Percentiles rank a stretch among this genome's conserved stretches.
phyloP scores from a whole-genome alignment of 2,797 vertebrate genomes.

The Lutra lutra region DNA sequence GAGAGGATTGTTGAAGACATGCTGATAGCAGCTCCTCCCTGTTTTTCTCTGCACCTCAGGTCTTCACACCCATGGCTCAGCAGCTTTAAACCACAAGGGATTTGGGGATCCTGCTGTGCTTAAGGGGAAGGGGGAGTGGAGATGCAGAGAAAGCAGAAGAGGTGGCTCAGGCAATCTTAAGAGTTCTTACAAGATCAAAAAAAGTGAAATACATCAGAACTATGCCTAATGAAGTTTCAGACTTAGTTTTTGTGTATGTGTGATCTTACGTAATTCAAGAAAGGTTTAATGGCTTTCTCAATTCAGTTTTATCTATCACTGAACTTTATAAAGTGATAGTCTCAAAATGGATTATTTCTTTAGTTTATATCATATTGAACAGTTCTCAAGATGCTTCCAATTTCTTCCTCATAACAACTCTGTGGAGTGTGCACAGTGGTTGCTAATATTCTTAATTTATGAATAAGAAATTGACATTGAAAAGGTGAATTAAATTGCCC shows the following conservation, averaged over 20 bases:
- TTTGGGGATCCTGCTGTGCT: background rate
- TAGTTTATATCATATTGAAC: background rate
- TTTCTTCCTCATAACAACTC: background rate
- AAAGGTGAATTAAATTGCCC: background rate
- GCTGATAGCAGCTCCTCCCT: background rate
- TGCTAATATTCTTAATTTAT: conserved; percentile 12
- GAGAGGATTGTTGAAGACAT: background rate
- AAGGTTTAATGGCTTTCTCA: conserved; percentile 12
- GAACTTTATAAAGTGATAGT: conserved; percentile 15
- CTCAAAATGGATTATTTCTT: conserved; percentile 2
- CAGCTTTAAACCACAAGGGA: background rate
- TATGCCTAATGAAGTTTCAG: background rate
- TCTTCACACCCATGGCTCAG: background rate
- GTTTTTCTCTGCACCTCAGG: background rate
- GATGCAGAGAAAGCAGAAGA: background rate
- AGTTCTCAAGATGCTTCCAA: background rate
- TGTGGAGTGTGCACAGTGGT: background rate
- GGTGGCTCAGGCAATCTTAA: background rate
- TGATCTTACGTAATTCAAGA: background rate
- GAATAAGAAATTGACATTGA: background rate
- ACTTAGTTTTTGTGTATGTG: background rate
- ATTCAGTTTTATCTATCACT: conserved; percentile 13
- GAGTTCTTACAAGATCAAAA: background rate
- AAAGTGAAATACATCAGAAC: background rate
- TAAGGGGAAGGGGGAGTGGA: background rate